Evolutionary conservation across 1,140 invertebrate genomes (phyloP).

Genomic region (Propsilocerus akamusi): DNA sequence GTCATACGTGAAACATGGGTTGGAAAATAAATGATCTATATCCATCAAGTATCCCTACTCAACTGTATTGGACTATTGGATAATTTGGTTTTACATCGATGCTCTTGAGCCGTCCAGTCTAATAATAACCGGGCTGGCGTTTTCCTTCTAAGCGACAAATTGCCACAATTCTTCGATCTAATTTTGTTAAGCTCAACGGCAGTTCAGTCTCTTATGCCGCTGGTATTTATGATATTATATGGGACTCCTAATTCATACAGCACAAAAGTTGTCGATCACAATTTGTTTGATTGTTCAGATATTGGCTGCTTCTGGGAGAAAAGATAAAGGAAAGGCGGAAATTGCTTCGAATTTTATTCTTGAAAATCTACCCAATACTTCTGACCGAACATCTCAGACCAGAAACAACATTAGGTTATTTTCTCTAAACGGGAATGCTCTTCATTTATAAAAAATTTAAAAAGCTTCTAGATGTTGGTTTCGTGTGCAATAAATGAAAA

Average conservation of each 20-base stretch:
- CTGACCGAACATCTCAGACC: constrained; percentile 42
- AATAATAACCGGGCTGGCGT: constrained; percentile 19
- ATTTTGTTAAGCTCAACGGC: constrained; percentile 20
- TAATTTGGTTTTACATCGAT: no score
- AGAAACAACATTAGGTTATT: no score
- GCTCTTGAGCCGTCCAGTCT: constrained; percentile 53
- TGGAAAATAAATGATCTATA: no score
- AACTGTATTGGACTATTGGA: no score
- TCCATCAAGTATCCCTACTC: no score
- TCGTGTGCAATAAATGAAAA: no score
- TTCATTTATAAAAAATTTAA: no score
- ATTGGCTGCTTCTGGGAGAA: constrained; percentile 39
- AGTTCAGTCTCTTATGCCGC: constrained; percentile 50
- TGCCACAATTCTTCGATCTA: constrained; percentile 17
- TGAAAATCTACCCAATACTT: constrained; percentile 45
- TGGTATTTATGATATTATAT: constrained; percentile 10
- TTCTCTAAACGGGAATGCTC: no score
- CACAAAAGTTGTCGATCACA: constrained; percentile 43
- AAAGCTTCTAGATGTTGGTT: no score
- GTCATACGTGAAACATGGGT: no score
- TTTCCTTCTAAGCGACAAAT: not conserved
- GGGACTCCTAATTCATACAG: constrained; percentile 33
- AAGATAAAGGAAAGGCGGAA: constrained; percentile 49
- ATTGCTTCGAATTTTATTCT: constrained; percentile 63
- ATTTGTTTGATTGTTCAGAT: constrained; percentile 43